Percentiles rank a stretch among this genome's conserved stretches.
These are phyloP conservation scores for Illadopsis cleaveri DNA, from an alignment of 2,113 vertebrate species.

Conservation along the genomic window DNA sequence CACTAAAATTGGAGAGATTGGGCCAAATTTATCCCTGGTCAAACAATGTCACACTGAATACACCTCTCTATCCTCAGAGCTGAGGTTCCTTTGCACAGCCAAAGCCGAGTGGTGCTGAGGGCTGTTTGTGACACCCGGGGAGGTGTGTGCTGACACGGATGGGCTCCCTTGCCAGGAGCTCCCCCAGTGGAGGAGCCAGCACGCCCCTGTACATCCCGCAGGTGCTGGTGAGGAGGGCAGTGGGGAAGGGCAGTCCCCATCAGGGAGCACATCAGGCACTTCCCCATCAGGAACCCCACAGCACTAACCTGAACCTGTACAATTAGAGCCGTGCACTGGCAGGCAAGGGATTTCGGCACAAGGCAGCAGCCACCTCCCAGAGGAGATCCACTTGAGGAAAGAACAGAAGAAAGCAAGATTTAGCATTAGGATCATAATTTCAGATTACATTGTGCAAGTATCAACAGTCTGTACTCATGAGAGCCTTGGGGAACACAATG, in stretches of 20 bases:
- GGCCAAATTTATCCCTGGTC: neutral
- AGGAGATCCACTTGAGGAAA: conserved; percentile 55
- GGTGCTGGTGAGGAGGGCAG: neutral
- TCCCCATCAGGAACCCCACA: neutral
- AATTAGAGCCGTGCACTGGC: neutral
- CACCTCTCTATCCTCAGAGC: neutral
- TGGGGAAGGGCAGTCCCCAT: neutral
- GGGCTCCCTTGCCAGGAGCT: rapidly evolving
- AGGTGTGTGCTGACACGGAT: rapidly evolving
- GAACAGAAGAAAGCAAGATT: conserved; percentile 65
- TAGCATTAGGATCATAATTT: conserved; percentile 65
- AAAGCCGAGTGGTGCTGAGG: neutral
- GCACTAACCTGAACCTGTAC: neutral
- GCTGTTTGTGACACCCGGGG: neutral
- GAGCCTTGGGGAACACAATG: neutral
- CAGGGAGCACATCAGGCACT: neutral
- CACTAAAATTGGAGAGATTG: neutral
- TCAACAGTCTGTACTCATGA: conserved; percentile 18
- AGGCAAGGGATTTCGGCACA: neutral
- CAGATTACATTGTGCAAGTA: conserved; percentile 48
- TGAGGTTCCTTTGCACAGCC: neutral
- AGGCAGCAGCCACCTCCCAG: neutral
- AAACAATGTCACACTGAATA: neutral
- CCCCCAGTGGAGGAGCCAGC: neutral
- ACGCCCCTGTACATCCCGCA: rapidly evolving